These are phyloP conservation scores for Myotis planiceps DNA, from an alignment of 2,797 vertebrate species.

Conservation along the genomic window DNA sequence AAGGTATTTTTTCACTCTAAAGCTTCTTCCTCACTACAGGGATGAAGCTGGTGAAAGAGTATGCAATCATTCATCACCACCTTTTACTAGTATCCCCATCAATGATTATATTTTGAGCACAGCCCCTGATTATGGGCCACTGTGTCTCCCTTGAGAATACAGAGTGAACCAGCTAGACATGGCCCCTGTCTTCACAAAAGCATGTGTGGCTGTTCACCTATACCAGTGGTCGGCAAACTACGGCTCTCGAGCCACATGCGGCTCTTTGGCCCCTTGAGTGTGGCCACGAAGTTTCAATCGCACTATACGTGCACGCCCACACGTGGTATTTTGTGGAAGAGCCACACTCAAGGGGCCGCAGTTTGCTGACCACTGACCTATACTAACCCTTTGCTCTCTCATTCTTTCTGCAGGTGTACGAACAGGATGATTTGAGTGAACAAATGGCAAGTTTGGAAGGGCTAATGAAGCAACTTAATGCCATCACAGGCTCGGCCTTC, in stretches of 20 bases:
- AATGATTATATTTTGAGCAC: background rate
- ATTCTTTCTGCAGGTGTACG: constrained; percentile 90
- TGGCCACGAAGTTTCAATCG: no score
- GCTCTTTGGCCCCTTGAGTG: no score
- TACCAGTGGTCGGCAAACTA: background rate
- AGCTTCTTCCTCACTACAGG: background rate
- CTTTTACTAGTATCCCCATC: background rate
- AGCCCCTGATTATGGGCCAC: background rate
- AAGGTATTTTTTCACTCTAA: background rate
- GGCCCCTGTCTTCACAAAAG: background rate
- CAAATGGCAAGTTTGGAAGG: constrained; percentile 99
- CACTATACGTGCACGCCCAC: no score
- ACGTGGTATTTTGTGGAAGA: no score
- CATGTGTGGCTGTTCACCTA: background rate
- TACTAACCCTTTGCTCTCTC: constrained; percentile 40
- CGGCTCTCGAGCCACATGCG: no score
- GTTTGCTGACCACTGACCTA: background rate
- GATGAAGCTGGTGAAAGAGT: background rate
- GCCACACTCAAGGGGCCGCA: no score
- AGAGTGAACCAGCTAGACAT: background rate
- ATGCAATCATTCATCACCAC: background rate
- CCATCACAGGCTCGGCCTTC: constrained; percentile 98
- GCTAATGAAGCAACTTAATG: constrained; percentile 98
- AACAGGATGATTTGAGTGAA: constrained; percentile 97
- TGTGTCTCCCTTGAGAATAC: background rate